Conservation (phyloP, 1,140 invertebrate species). For the Atta cephalotes region DNA sequence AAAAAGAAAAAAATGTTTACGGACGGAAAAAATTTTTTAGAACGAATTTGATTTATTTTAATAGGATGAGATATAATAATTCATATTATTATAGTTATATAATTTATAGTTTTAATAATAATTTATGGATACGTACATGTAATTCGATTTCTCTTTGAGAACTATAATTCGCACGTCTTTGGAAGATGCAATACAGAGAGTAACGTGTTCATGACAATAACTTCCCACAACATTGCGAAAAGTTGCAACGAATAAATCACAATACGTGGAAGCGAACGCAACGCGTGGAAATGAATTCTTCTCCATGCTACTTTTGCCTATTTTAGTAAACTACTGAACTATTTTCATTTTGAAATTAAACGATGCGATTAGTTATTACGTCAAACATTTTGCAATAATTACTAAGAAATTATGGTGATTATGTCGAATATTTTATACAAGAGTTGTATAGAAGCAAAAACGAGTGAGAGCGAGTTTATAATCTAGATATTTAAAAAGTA, state of each 20-base stretch:
- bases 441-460: not conserved
- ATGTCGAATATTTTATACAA: constrained; percentile 10
- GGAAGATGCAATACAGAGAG: constrained; percentile 31
- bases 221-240: constrained; percentile 63
- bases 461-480: not conserved
- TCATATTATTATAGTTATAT: too few species aligned
- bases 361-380: constrained; percentile 9
- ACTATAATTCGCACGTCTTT: constrained; percentile 33
- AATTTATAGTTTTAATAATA: not conserved
- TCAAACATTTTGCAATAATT: constrained; percentile 7
- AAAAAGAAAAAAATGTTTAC: not conserved
- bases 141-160: not conserved
- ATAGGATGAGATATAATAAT: not conserved
- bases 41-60: constrained; percentile 9
- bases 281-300: constrained; percentile 2
- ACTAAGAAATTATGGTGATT: not conserved
- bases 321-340: not conserved
- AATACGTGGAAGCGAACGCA: constrained; percentile 8
- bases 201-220: constrained; percentile 25
- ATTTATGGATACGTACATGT: not conserved
- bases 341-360: constrained; percentile 5
- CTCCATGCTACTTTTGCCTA: not conserved
- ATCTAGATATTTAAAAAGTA: constrained; percentile 8
- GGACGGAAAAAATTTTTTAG: not conserved
- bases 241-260: constrained; percentile 29